Percentiles rank a stretch among this genome's conserved stretches.
These are phyloP conservation scores for Tipula lateralis DNA, from an alignment of 2,888 invertebrate genomes.

Conservation along the genomic window DNA sequence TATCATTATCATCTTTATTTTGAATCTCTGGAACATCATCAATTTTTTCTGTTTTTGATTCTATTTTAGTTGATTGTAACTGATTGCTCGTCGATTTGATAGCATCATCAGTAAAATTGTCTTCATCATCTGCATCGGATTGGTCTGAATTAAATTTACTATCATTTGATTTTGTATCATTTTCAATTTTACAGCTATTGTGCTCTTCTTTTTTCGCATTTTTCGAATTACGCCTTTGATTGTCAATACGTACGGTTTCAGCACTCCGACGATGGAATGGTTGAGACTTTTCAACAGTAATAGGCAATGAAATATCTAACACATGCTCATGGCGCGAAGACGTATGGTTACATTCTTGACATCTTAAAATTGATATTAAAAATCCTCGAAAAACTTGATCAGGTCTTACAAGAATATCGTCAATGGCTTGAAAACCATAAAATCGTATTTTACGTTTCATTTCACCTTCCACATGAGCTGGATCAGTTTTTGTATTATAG, in stretches of 20 bases:
- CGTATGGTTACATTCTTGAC: constrained; percentile 81
- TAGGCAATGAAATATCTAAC: constrained; percentile 89
- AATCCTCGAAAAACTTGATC: constrained; percentile 94
- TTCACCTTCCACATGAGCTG: constrained; percentile 70
- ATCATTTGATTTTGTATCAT: constrained; percentile 35
- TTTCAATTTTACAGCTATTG: constrained; percentile 27
- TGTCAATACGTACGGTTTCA: constrained; percentile 53
- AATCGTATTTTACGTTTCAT: constrained; percentile 73
- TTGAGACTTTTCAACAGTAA: constrained; percentile 68
- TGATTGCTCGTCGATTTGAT: constrained; percentile 34
- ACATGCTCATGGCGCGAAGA: constrained; percentile 89
- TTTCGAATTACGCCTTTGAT: constrained; percentile 45
- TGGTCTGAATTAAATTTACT: constrained; percentile 52
- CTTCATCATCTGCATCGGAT: constrained; percentile 77
- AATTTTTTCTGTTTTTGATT: constrained; percentile 50
- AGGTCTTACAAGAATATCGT: constrained; percentile 64
- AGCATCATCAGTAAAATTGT: constrained; percentile 61
- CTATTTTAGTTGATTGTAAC: not conserved
- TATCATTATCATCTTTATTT: constrained; percentile 54
- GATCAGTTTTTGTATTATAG: constrained; percentile 66
- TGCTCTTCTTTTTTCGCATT: constrained; percentile 40
- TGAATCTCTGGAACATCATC: constrained; percentile 56
- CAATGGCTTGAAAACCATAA: constrained; percentile 75
- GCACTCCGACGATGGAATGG: constrained; percentile 58
- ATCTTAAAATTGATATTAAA: constrained; percentile 82